Evolutionary conservation across 2,888 invertebrate genomes (phyloP), one percentile per base, ranked within the genome.

Genomic region (Deilephila porcellus): DNA sequence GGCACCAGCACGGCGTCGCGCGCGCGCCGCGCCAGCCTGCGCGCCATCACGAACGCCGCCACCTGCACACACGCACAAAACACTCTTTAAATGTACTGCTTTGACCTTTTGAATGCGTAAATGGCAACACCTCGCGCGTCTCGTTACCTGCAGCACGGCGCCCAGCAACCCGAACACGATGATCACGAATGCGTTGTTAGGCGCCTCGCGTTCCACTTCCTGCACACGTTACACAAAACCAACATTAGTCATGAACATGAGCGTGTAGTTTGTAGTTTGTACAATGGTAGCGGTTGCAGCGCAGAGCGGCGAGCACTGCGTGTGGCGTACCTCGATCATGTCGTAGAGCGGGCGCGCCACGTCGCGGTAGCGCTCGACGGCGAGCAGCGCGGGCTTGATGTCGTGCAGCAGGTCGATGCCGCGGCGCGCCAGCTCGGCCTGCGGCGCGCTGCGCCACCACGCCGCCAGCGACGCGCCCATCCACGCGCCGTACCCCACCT

Each of bases 171-270:
- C 92, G 83, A 94, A 93, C 72, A 92, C 83, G 74, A 89, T 76
- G 81, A 94, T 90, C 34, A 93, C 91, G 83, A 88, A 88, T 67
- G 83, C 93, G 84, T 94, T 94, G 85, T 94, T 94, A 20, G 94
- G 94, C 74, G 94, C 94, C 85, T 91, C 90, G 20, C 90, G 91
- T 83, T 94, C 94, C 82, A 93, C 91, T 84, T 94, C 94, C 93
- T 93, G 90, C 63, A 76, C 59, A 76, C 70, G 71, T 70, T 6
- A 32, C 11, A 62, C 45, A 14, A 45, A 45, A 45, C 45, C 1
- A 3, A 11, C 11, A 45, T 45, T 45, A 45, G 67, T 63, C 52
- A 25, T n/a, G 32, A 25, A 29, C 11, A 45, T 45, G 45, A 1
- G 11, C 2, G 45, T 14, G 5, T 32, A 32, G 4, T 32, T 4